A percentile compares a stretch with the other conserved stretches of the same genome.
Conservation (phyloP, 2,888 invertebrate genomes). For the Chaitophorus viminalis region DNA sequence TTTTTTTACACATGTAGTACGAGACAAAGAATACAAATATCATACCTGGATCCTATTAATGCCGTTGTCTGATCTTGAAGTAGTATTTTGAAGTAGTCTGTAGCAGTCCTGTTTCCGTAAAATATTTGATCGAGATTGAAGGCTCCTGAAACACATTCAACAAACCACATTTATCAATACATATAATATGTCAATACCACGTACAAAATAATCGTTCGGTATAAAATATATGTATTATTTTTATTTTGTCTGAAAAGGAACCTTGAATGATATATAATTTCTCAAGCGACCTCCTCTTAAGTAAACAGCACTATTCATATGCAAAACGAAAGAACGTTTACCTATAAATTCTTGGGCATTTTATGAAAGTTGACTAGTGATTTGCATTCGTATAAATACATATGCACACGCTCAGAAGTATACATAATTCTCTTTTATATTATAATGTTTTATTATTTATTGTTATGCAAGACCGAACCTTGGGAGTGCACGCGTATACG, state of each 20-base stretch:
- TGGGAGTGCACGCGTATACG: neutral
- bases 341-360: slow-evolving; percentile 48
- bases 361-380: slow-evolving; percentile 46
- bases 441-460: slow-evolving; percentile 50
- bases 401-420: slow-evolving; percentile 4
- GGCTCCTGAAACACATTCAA: slow-evolving; percentile 36
- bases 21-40: neutral
- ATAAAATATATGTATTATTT: neutral
- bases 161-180: slow-evolving; percentile 4
- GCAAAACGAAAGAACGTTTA: slow-evolving; percentile 13
- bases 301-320: slow-evolving; percentile 18
- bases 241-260: neutral
- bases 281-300: slow-evolving; percentile 22
- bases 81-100: slow-evolving; percentile 89
- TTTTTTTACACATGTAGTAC: neutral
- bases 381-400: slow-evolving; percentile 25
- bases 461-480: slow-evolving; percentile 40
- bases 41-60: slow-evolving; percentile 87
- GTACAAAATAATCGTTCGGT: neutral
- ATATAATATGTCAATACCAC: neutral
- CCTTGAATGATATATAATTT: slow-evolving; percentile 20
- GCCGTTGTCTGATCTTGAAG: slow-evolving; percentile 86
- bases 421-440: slow-evolving; percentile 6
- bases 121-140: slow-evolving; percentile 55
- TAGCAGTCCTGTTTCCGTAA: slow-evolving; percentile 79